These are phyloP conservation scores for Malurus splendens DNA, from an alignment of 2,797 vertebrate species.

Conservation along the genomic window DNA sequence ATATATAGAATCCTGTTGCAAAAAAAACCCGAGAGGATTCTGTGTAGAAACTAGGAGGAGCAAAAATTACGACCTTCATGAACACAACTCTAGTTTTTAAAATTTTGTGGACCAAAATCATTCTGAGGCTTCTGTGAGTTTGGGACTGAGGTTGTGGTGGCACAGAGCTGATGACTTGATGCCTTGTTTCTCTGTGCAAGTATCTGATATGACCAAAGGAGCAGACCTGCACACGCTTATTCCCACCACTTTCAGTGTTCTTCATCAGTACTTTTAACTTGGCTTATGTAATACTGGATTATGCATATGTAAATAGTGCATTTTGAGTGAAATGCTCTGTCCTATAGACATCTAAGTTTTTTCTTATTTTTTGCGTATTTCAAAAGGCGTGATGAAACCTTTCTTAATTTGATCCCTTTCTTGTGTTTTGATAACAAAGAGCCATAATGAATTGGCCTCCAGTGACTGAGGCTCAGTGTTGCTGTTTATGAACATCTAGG, in stretches of 20 bases:
- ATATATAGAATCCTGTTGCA: not conserved
- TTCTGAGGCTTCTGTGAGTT: not conserved
- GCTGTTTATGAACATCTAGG: not conserved
- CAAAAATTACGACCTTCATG: not conserved
- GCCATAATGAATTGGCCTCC: not conserved
- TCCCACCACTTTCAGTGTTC: not conserved
- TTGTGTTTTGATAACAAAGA: not conserved
- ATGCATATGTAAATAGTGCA: not conserved
- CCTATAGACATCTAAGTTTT: not conserved
- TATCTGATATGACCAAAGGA: not conserved
- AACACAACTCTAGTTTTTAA: not conserved
- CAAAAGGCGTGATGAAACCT: not conserved
- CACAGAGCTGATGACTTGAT: not conserved
- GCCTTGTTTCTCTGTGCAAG: not conserved
- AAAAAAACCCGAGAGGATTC: not conserved
- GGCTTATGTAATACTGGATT: not conserved
- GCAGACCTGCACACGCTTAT: not conserved
- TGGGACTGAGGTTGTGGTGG: not conserved
- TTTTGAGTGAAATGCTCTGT: not conserved
- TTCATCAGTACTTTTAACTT: not conserved
- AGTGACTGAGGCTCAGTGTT: accelerated
- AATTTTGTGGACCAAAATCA: not conserved
- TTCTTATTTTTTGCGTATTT: not conserved
- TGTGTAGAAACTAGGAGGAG: not conserved
- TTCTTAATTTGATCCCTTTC: not conserved